phyloP scores from a whole-genome alignment of 23 tunicate species.

The Halocynthia aurantium region DNA sequence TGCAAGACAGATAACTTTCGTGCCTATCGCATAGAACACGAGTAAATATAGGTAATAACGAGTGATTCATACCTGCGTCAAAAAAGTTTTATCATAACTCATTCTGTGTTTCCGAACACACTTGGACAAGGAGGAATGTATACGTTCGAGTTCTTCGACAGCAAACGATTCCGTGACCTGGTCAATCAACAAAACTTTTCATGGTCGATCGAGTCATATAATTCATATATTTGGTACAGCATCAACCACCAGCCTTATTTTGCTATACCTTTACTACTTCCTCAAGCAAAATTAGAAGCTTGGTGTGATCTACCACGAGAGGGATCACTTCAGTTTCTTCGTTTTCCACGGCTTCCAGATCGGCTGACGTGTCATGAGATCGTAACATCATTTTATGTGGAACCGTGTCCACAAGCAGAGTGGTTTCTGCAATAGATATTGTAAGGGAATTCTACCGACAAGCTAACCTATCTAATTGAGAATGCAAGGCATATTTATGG shows the following conservation, averaged over 20 bases:
- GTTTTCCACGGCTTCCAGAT: neutral
- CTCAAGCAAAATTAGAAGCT: slow-evolving; percentile 23
- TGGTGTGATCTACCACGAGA: slow-evolving; percentile 40
- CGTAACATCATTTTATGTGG: slow-evolving; percentile 27
- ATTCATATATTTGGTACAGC: neutral
- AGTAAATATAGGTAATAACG: too few relatives aligned
- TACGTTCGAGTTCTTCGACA: slow-evolving; percentile 36
- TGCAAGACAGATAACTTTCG: too few relatives aligned
- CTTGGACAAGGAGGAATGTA: slow-evolving; percentile 34
- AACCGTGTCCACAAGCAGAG: too few relatives aligned
- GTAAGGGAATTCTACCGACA: too few relatives aligned
- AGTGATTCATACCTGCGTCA: slow-evolving; percentile 30
- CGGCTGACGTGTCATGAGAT: neutral
- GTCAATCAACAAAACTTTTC: neutral
- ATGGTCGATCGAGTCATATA: neutral
- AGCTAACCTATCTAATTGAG: too few relatives aligned
- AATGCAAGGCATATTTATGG: neutral
- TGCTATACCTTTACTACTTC: slow-evolving; percentile 38
- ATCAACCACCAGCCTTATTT: neutral
- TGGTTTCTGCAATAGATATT: too few relatives aligned
- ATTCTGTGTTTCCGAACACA: slow-evolving; percentile 34
- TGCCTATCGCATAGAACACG: too few relatives aligned
- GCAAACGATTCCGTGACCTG: slow-evolving; percentile 25
- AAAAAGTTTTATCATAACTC: slow-evolving; percentile 36
- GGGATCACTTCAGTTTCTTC: slow-evolving; percentile 24